phyloP scores from a whole-genome alignment of 2,797 vertebrate genomes.

The Valencia hispanica region DNA sequence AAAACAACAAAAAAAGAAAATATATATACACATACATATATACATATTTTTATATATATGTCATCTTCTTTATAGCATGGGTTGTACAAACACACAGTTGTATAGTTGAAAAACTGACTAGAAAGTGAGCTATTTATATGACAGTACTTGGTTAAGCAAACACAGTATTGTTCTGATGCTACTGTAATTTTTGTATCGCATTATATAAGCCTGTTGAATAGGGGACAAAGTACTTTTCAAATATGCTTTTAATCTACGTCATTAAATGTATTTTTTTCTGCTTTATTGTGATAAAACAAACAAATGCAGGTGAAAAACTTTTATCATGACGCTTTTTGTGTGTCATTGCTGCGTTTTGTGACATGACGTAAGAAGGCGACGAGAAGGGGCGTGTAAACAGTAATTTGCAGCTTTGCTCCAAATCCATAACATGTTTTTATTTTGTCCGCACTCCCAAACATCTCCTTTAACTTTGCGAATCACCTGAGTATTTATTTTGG shows the following conservation, averaged over 20 bases:
- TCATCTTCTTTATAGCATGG: neutral
- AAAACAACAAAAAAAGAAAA: neutral
- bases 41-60: too few relatives aligned
- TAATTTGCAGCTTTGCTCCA: slow-evolving; percentile 72
- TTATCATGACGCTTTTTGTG: slow-evolving; percentile 35
- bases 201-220: slow-evolving; percentile 17
- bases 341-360: slow-evolving; percentile 52
- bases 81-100: neutral
- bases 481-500: slow-evolving; percentile 46
- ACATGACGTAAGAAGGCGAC: slow-evolving; percentile 66
- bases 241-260: neutral
- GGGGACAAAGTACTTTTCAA: neutral
- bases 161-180: slow-evolving; percentile 15
- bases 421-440: slow-evolving; percentile 78
- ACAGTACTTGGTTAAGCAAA: slow-evolving; percentile 22
- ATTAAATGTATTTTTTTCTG: neutral
- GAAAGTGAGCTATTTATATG: slow-evolving; percentile 9
- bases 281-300: neutral
- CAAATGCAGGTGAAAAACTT: slow-evolving; percentile 51
- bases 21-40: neutral
- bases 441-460: slow-evolving; percentile 53
- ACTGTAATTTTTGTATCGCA: neutral
- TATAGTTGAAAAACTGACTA: slow-evolving; percentile 13
- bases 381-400: slow-evolving; percentile 73
- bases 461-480: slow-evolving; percentile 35